Base-by-base conservation (phyloP, 1,140 invertebrate genomes). In the Camponotus vicinus region DNA sequence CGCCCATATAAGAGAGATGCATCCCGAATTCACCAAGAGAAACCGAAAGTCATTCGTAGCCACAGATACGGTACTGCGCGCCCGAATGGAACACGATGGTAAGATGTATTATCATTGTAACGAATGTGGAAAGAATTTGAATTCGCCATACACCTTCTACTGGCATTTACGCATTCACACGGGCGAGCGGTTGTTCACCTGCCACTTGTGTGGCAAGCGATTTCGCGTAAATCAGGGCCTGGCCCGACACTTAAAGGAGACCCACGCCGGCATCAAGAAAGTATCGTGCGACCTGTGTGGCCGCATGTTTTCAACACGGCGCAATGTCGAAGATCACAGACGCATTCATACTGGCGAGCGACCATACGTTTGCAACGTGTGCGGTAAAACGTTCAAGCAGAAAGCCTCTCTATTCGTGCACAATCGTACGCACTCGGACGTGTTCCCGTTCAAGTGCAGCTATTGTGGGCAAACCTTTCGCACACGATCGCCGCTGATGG, bases 141-240 rank as follows among this genome's bases (percentile, higher is more conserved):
- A 95, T 86, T 96, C 96, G 2, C 93, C 96, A 0, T 96, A 96
- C 79, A 96, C 96, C 0, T 97, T 96, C 90, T 90, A 96, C 18
- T 96, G 95, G 93, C 97, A 97, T 85, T 94, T 95, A 86, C 94
- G 96, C 4, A 97, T 97, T 42, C 97, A 97, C 93, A 97, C 97
- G 2, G 97, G 97, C 15, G 97, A 98, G 92, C 96, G 97, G 80
- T 97, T 97, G 2, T 97, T 96, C 91, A 96, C 96, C 40, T 98
- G 97, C 90, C 96, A 97, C 84, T 93, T 97, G 1, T 98, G 97
- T 91, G 97, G 97, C 0, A 97, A 97, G 92, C 96, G 96, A 79
- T 98, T 98, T 92, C 94, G 96, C 27, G 96, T 97, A 18, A 96
- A 96, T 3, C 95, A 96, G 91, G 96, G 96, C 7, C 92, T 97